Base-by-base conservation (phyloP, 1,140 invertebrate species). In the Camponotus vicinus region DNA sequence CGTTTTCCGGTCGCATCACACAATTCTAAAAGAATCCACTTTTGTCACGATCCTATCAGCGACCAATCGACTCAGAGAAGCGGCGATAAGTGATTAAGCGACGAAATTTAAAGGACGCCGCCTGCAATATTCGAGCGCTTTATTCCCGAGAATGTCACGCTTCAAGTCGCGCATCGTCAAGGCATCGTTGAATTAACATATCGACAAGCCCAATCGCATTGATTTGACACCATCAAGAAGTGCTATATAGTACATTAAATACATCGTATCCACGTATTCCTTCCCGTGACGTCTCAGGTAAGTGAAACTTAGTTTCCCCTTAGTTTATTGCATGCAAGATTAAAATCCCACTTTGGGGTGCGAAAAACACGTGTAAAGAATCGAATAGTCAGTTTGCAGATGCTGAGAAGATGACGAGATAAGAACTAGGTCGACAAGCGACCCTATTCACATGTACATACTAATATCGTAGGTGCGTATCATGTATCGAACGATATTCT, bases 11-110 rank as follows among this genome's bases (percentile, higher is more conserved):
- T 83, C 88, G 89, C 86, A 15, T 90, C 64, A 73, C 89, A 85
- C 84, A 86, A 83, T 63, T 69, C 79, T 88, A 92, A 91, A 89
- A 92, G 92, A 92, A 82, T 67, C 80, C 89, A 3, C n/a, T 73
- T 61, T 83, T 49, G 83, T 85, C 85, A 71, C 86, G 40, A 73
- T 76, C 52, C 77, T 59, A 67, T 89, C 73, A n/a, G 27, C 2
- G 6, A 15, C 69, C 52, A 3, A 75, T 83, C 55, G 7, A 73
- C 15, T 5, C 7, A 32, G 64, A 61, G 42, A 61, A 37, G 55
- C 57, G 55, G n/a, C 40, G 18, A 18, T 7, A 80, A 18, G 55
- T 37, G 55, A 75, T 83, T 83, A 75, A 55, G 40, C 27, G 55
- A 37, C 55, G 1, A 18, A 13, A 75, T 75, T 83, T 75, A 73